Evolutionary conservation across 1,140 invertebrate genomes (phyloP), one percentile per base, ranked within the genome.

Genomic region (Drosophila arizonae): DNA sequence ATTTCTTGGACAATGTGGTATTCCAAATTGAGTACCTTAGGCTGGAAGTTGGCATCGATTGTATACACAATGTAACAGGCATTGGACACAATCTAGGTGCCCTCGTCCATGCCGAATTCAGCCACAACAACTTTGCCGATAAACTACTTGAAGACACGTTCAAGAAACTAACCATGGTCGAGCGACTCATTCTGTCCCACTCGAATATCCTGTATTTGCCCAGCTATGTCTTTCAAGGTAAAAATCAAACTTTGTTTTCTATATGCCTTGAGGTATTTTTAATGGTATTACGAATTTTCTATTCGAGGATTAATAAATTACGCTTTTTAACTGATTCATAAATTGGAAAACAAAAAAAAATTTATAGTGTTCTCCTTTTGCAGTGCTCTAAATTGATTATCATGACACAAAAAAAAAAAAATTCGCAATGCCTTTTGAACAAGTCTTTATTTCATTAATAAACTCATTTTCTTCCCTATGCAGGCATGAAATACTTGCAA

Each of bases 61-160:
- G 69, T 67, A 58, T 89, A 0, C 61, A 60, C 1, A 87, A 90
- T 73, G n/a, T 91, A 0, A 90, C 90, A 0, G 86, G 71, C 4
- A 66, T 56, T 3, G 55, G 67, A 52, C 52, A 75, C 6, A 60
- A 88, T 2, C 41, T 85, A 0, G 69, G 66, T 2, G 58, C 56
- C 13, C 39, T 90, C 6, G 9, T 33, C 21, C 21, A 74, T 48
- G 79, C 76, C 0, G 80, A 90, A 41, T 76, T 91, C 6, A 77
- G 80, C 36, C 64, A 68, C 21, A 91, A 90, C 28, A 67, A 77
- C 43, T 78, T 87, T 21, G 48, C 61, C 8, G 11, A 66, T 1
- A 45, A 61, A 39, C 63, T 90, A 10, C 50, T 26, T 0, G 41
- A 56, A 6, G 65, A 75, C 36, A 66, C 63, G 0, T 90, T 91